A percentile compares a stretch with the other conserved stretches of the same genome.
These are phyloP conservation scores for Malurus splendens DNA, from an alignment of 2,797 vertebrate genomes.

Conservation along the genomic window DNA sequence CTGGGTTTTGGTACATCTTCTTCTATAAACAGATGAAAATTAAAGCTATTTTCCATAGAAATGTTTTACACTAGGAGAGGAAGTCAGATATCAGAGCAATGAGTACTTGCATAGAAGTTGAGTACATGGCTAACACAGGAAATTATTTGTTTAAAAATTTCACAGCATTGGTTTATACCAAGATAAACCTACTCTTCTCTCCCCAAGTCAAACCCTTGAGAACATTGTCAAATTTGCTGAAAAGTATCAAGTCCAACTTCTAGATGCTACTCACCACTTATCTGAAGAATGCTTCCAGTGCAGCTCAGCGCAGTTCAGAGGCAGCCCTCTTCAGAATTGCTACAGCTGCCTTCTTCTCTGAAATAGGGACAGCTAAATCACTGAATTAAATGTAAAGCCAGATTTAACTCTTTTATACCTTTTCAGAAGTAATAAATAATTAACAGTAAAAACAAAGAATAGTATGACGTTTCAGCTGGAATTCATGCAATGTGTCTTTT, in stretches of 20 bases:
- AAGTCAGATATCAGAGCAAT: not conserved
- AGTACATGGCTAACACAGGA: not conserved
- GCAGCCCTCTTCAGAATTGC: not conserved
- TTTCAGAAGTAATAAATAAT: slow-evolving; percentile 34
- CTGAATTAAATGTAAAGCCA: not conserved
- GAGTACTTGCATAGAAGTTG: not conserved
- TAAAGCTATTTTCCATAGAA: not conserved
- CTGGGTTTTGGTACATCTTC: not conserved
- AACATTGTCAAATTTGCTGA: not conserved
- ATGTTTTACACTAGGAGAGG: not conserved
- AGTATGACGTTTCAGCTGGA: not conserved
- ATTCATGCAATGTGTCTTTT: not conserved
- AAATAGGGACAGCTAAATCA: not conserved
- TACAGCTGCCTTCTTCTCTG: not conserved
- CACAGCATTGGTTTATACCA: not conserved
- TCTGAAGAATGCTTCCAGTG: not conserved
- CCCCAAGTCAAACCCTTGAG: not conserved
- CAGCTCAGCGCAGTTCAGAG: not conserved
- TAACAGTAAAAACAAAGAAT: slow-evolving; percentile 9
- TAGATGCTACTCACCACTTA: slow-evolving; percentile 8
- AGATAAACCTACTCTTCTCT: not conserved
- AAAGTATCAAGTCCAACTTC: not conserved
- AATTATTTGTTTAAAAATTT: not conserved
- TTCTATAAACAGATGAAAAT: not conserved
- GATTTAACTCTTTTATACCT: slow-evolving; percentile 34